Evolutionary conservation across 2,113 vertebrate genomes (phyloP).

Genomic region (Bubo scandiacus): DNA sequence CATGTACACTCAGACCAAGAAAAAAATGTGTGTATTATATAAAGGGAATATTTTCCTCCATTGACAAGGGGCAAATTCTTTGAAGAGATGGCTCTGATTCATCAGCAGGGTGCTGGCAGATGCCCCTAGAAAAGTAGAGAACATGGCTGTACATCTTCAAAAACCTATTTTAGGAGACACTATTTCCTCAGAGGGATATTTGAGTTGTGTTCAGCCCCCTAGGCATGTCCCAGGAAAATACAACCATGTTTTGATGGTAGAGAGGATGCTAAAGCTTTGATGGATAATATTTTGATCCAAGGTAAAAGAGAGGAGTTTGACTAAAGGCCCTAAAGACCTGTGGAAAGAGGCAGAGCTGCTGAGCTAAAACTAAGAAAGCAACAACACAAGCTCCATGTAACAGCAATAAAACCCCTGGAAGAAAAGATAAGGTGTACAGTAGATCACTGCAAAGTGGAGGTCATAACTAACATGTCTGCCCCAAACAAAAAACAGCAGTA

Average conservation of each 20-base stretch:
- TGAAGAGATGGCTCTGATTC: slow-evolving; percentile 28
- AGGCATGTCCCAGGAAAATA: slow-evolving; percentile 61
- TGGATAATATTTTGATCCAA: slow-evolving; percentile 61
- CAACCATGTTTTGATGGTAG: slow-evolving; percentile 51
- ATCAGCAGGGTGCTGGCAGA: slow-evolving; percentile 46
- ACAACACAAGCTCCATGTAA: neutral
- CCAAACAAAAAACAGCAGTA: neutral
- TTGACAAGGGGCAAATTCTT: slow-evolving; percentile 41
- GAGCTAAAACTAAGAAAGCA: slow-evolving; percentile 42
- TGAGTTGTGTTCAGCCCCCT: slow-evolving; percentile 47
- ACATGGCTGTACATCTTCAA: slow-evolving; percentile 42
- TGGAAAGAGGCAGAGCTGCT: neutral
- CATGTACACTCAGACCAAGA: neutral
- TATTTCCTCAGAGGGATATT: slow-evolving; percentile 34
- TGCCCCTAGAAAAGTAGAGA: slow-evolving; percentile 45
- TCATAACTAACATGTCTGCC: neutral
- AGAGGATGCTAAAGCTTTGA: slow-evolving; percentile 61
- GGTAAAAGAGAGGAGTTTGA: slow-evolving; percentile 45
- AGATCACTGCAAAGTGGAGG: slow-evolving; percentile 33
- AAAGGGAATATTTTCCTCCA: slow-evolving; percentile 9
- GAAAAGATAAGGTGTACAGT: slow-evolving; percentile 6
- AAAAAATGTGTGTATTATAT: neutral
- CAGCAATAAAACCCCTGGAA: slow-evolving; percentile 6
- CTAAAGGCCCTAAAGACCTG: slow-evolving; percentile 30
- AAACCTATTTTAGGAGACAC: slow-evolving; percentile 55